Base-by-base conservation (phyloP, 2,888 invertebrate species). In the Saturnia japonica region DNA sequence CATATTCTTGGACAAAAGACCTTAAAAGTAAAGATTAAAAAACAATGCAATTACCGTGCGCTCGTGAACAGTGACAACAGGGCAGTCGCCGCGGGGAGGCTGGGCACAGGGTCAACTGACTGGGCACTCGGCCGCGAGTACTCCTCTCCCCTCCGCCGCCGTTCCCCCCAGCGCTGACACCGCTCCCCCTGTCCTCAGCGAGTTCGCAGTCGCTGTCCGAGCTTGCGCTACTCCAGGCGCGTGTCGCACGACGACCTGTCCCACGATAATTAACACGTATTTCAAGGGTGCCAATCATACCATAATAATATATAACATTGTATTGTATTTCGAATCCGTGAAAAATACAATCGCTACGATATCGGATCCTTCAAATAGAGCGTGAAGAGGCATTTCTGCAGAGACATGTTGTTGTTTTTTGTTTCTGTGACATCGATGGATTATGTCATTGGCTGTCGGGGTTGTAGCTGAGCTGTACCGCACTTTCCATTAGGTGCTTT, bases 51-150 rank as follows among this genome's bases (percentile, higher is more conserved):
- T 54, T 54, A 54, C 54, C 22, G 54, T 54, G 54, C 3, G 77
- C 0, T n/a, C 83, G 60, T 22, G 79, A 74, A 76, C 87, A 87
- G 77, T 83, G 82, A 76, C 86, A 84, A 78, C 83, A 83, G 62
- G 81, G 75, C 73, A 77, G 51, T 12, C 87, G 81, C 7, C 89
- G 83, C 68, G 94, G 94, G 47, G 92, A 90, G 43, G 91, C 82
- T 73, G 93, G 93, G 71, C 94, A 92, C 74, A 94, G 84, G 22
- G 94, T 94, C 71, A 90, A 88, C 79, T 91, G 93, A 71, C 86
- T 86, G 73, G 90, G 40, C 64, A 64, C 64, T n/a, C 64, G 89
- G 73, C 84, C 82, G 69, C 80, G 72, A 73, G 19, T 9, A 74
- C 72, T 11, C 54, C 22, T 7, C 54, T 22, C n/a, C 71, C 64